Conservation (phyloP, 2,888 invertebrate genomes). For the Xylota sylvarum region DNA sequence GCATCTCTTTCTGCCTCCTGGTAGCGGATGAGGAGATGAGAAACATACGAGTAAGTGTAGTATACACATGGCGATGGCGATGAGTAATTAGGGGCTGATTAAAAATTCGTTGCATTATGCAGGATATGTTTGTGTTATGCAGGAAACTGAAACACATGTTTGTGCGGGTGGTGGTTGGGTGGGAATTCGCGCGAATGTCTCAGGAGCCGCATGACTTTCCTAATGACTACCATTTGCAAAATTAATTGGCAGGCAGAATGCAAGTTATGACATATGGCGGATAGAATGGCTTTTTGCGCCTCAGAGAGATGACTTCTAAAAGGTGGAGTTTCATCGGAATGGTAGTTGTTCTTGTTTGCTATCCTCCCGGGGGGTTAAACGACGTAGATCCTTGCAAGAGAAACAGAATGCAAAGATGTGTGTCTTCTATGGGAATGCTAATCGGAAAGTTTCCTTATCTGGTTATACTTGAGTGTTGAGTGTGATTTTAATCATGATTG, state of each 20-base stretch:
- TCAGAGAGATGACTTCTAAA: slow-evolving; percentile 18
- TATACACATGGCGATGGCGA: slow-evolving; percentile 27
- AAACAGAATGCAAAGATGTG: too few species aligned
- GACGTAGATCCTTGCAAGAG: too few species aligned
- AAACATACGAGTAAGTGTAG: background rate
- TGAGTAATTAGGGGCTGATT: slow-evolving; percentile 73
- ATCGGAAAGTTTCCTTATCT: too few species aligned
- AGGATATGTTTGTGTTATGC: slow-evolving; percentile 28
- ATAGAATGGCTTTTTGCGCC: slow-evolving; percentile 5
- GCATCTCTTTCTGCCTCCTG: background rate
- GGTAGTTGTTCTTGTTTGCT: too few species aligned
- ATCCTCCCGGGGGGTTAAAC: too few species aligned
- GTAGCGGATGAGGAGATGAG: slow-evolving; percentile 6
- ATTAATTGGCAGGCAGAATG: slow-evolving; percentile 44
- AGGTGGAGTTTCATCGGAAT: slow-evolving; percentile 25
- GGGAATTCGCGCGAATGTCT: slow-evolving; percentile 35
- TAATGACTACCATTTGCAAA: slow-evolving; percentile 43
- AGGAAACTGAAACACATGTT: slow-evolving; percentile 40
- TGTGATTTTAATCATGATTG: too few species aligned
- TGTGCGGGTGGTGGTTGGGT: background rate
- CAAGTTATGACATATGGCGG: background rate
- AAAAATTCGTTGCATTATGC: slow-evolving; percentile 65
- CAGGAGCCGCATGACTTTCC: slow-evolving; percentile 17
- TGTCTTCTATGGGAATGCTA: too few species aligned
- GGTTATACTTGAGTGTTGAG: too few species aligned